Conservation (phyloP, 2,888 invertebrate species). For the Aporophyla lueneburgensis region DNA sequence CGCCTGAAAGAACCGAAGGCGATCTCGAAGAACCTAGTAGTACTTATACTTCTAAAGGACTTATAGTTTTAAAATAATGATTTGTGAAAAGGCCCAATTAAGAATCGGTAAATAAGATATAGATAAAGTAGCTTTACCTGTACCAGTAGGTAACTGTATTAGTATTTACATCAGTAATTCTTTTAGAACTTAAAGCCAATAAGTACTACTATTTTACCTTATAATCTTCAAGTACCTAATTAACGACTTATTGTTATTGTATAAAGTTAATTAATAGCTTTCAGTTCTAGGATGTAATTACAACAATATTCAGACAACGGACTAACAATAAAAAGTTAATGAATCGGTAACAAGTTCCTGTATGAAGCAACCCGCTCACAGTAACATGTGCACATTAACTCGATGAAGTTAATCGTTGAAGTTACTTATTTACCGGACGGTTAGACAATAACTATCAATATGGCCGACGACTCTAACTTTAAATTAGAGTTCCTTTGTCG, state of each 20-base stretch:
- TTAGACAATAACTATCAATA: slow-evolving; percentile 16
- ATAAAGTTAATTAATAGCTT: neutral
- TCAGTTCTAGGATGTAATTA: slow-evolving; percentile 23
- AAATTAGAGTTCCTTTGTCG: slow-evolving; percentile 6
- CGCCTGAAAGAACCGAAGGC: neutral
- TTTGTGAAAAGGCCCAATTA: too few relatives aligned
- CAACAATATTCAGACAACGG: neutral
- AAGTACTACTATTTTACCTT: neutral
- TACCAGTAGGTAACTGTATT: too few relatives aligned
- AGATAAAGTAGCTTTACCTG: too few relatives aligned
- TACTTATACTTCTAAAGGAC: too few relatives aligned
- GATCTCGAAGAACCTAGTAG: neutral
- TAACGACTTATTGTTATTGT: neutral
- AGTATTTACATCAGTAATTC: too few relatives aligned
- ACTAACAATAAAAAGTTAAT: slow-evolving; percentile 9
- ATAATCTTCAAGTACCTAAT: neutral
- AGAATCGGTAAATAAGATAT: too few relatives aligned
- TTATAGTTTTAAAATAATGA: too few relatives aligned
- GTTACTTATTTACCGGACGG: slow-evolving; percentile 2
- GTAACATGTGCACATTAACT: neutral
- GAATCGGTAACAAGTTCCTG: slow-evolving; percentile 12
- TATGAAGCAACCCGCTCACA: slow-evolving; percentile 10
- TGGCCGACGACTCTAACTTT: neutral
- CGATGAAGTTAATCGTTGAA: slow-evolving; percentile 13
- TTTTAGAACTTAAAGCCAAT: too few relatives aligned